Evolutionary conservation across 2,797 vertebrate genomes (phyloP).

Genomic region (Myotis daubentonii): DNA sequence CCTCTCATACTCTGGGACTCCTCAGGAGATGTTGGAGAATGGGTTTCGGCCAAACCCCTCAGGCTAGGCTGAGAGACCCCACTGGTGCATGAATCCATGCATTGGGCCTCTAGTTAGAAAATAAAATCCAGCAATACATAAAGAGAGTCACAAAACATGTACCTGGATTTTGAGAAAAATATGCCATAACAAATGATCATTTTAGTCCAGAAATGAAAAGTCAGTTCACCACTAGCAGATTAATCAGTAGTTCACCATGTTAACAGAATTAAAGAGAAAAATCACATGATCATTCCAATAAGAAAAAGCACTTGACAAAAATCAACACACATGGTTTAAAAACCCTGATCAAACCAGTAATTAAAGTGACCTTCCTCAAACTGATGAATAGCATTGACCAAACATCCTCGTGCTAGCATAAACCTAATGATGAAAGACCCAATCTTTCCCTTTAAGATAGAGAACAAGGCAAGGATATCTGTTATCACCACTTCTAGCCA

Average conservation of each 20-base stretch:
- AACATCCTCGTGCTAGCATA: background rate
- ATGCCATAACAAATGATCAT: background rate
- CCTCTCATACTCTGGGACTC: no score
- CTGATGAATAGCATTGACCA: background rate
- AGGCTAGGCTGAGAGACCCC: background rate
- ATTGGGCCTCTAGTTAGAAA: background rate
- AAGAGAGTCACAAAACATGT: background rate
- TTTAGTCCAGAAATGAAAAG: conserved; percentile 17
- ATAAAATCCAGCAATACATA: background rate
- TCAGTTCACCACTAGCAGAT: background rate
- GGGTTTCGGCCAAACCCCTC: no score
- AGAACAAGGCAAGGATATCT: background rate
- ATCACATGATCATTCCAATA: background rate
- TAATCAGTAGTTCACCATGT: background rate
- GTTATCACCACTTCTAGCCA: background rate
- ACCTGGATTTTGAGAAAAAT: background rate
- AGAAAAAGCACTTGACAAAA: background rate
- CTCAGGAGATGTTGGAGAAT: no score
- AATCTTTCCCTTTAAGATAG: background rate
- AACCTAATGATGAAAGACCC: background rate
- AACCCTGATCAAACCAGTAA: background rate
- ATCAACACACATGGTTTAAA: background rate
- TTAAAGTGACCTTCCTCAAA: background rate
- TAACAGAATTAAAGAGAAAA: background rate
- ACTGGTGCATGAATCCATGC: no score